Evolutionary conservation across 2,888 invertebrate genomes (phyloP).

Genomic region (Margaritifera margaritifera): DNA sequence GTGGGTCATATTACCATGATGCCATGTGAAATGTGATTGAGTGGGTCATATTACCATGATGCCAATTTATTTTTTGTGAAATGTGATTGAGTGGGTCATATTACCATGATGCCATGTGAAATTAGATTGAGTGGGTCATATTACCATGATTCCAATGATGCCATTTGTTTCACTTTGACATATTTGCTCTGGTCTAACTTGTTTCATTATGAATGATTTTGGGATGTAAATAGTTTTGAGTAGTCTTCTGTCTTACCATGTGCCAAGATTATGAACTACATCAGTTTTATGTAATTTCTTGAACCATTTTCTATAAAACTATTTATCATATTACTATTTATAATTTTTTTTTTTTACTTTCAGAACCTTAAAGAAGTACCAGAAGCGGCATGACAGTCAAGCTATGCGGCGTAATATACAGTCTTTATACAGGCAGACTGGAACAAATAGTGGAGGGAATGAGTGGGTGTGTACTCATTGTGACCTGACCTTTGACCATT

Average conservation of each 20-base stretch:
- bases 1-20: no score
- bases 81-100: no score
- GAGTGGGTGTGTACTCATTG: conserved; percentile 73
- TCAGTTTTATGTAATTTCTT: not conserved
- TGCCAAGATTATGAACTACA: not conserved
- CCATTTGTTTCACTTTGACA: no score
- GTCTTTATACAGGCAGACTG: conserved; percentile 66
- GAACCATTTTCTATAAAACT: not conserved
- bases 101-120: no score
- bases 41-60: no score
- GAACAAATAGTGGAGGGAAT: conserved; percentile 45
- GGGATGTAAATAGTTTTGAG: not conserved
- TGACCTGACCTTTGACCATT: conserved; percentile 71
- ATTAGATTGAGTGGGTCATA: no score
- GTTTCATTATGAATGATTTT: no score
- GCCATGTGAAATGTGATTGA: no score
- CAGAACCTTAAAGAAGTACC: conserved; percentile 67
- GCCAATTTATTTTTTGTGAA: no score
- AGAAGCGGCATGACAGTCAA: conserved; percentile 57
- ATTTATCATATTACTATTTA: not conserved
- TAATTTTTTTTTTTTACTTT: conserved; percentile 8
- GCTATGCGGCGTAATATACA: conserved; percentile 61
- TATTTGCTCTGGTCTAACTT: no score
- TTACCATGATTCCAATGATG: no score
- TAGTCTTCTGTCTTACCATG: not conserved